phyloP scores from a whole-genome alignment of 2,113 vertebrate species.

The Neogobius melanostomus region DNA sequence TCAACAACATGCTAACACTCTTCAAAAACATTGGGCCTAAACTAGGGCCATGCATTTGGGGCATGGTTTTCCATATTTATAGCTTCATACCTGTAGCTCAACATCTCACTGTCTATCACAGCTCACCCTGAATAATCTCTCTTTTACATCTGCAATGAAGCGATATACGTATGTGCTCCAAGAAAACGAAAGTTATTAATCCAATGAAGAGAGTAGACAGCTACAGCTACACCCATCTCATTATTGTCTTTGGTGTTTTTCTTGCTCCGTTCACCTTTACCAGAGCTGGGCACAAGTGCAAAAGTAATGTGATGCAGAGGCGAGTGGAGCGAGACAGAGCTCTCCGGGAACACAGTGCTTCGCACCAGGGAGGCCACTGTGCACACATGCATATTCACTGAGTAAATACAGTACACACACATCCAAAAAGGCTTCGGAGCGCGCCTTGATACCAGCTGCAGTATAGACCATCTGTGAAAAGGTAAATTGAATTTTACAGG shows the following conservation, averaged over 20 bases:
- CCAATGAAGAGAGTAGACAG: slow-evolving; percentile 35
- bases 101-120: neutral
- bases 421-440: slow-evolving; percentile 45
- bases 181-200: slow-evolving; percentile 36
- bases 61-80: too few relatives aligned
- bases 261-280: slow-evolving; percentile 20
- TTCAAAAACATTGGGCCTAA: too few relatives aligned
- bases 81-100: too few relatives aligned
- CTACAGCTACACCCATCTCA: slow-evolving; percentile 24
- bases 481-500: slow-evolving; percentile 75
- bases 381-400: slow-evolving; percentile 20
- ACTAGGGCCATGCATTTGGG: too few relatives aligned
- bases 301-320: slow-evolving; percentile 58
- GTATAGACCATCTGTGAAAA: slow-evolving; percentile 67
- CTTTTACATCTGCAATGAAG: slow-evolving; percentile 1
- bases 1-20: too few relatives aligned
- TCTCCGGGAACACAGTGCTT: slow-evolving; percentile 45
- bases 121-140: neutral
- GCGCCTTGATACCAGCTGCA: slow-evolving; percentile 46
- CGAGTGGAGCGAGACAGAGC: slow-evolving; percentile 53
- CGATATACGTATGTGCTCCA: slow-evolving; percentile 18
- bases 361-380: slow-evolving; percentile 55
- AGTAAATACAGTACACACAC: slow-evolving; percentile 23
- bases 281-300: slow-evolving; percentile 38
- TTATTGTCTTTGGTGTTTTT: slow-evolving; percentile 38